Percentiles rank a stretch among this genome's conserved stretches.
Conservation (phyloP, 2,888 invertebrate genomes). For the Thymelicus lineola region DNA sequence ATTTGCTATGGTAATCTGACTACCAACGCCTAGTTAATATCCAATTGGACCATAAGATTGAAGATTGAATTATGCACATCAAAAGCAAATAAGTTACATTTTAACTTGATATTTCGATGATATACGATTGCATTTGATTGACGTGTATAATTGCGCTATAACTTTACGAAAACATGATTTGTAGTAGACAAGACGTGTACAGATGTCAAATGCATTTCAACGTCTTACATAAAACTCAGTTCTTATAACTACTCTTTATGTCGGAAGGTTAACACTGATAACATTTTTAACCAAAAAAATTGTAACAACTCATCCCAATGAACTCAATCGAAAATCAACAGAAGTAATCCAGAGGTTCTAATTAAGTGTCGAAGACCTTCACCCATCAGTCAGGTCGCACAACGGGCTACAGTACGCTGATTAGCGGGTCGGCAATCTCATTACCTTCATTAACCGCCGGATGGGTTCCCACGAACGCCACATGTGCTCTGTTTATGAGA, state of each 20-base stretch:
- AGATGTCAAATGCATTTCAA: too few relatives aligned
- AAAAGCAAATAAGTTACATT: slow-evolving; percentile 4
- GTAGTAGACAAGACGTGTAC: too few relatives aligned
- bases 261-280: not conserved
- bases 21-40: too few relatives aligned
- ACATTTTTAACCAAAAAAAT: not conserved
- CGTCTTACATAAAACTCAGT: too few relatives aligned
- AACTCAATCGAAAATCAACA: slow-evolving; percentile 19
- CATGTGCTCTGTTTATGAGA: slow-evolving; percentile 72
- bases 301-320: slow-evolving; percentile 1
- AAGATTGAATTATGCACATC: not conserved
- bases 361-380: slow-evolving; percentile 40
- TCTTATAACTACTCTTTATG: too few relatives aligned
- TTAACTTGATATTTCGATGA: not conserved
- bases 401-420: slow-evolving; percentile 55
- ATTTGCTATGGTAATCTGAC: too few relatives aligned
- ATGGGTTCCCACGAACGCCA: slow-evolving; percentile 70
- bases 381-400: slow-evolving; percentile 44
- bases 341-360: slow-evolving; percentile 38
- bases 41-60: too few relatives aligned
- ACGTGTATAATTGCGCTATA: too few relatives aligned
- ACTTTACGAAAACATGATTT: too few relatives aligned
- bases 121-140: not conserved
- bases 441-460: slow-evolving; percentile 65
- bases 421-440: slow-evolving; percentile 71